phyloP scores from a whole-genome alignment of 53 echinoderm and acorn worm genomes.

The Crossaster papposus region DNA sequence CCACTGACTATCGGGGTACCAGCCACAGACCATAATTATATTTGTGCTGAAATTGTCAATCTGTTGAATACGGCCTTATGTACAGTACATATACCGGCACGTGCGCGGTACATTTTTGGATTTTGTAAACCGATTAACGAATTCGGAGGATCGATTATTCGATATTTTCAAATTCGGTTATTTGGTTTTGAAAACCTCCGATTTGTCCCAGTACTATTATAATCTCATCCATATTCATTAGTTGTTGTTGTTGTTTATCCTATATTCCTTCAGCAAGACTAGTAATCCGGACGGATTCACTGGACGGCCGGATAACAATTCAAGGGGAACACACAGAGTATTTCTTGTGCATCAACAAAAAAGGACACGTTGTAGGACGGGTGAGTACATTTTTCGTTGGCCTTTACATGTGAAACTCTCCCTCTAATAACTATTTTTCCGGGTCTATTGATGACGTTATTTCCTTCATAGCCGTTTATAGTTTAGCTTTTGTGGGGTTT shows the following conservation, averaged over 20 bases:
- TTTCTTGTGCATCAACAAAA: slow-evolving; percentile 77
- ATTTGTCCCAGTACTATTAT: too few species aligned
- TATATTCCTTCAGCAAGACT: slow-evolving; percentile 58
- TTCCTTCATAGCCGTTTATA: neutral
- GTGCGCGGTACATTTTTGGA: too few species aligned
- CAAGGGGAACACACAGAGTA: slow-evolving; percentile 57
- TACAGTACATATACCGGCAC: too few species aligned
- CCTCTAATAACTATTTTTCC: too few species aligned
- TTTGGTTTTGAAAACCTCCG: too few species aligned
- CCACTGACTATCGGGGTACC: too few species aligned
- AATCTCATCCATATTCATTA: slow-evolving; percentile 12
- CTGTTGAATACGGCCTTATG: neutral
- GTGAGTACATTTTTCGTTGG: slow-evolving; percentile 51
- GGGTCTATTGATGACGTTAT: too few species aligned
- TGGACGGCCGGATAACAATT: slow-evolving; percentile 64
- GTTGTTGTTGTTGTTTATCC: slow-evolving; percentile 13
- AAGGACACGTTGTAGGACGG: slow-evolving; percentile 74
- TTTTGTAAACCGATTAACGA: too few species aligned
- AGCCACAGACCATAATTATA: too few species aligned
- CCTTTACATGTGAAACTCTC: neutral
- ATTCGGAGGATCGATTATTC: too few species aligned
- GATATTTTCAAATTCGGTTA: too few species aligned
- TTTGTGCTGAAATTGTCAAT: too few species aligned
- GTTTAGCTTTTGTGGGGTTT: neutral
- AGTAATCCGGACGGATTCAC: slow-evolving; percentile 56